These are phyloP conservation scores for Ophion obscuratus DNA, from an alignment of 2,888 invertebrate genomes.

Conservation along the genomic window DNA sequence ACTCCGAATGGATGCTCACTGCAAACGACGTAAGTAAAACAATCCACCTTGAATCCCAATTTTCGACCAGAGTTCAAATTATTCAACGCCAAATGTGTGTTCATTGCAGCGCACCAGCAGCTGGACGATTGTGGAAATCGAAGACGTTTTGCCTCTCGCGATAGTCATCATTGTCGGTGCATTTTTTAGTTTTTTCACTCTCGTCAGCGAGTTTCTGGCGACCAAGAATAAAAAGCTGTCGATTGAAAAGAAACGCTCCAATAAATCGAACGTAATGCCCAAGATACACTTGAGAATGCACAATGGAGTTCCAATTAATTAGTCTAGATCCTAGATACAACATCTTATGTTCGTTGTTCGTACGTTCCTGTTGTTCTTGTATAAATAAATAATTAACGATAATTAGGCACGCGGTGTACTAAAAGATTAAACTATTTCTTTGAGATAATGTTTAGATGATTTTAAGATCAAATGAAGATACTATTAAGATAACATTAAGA, in stretches of 20 bases:
- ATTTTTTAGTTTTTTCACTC: constrained; percentile 68
- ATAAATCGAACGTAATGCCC: constrained; percentile 15
- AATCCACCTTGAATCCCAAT: neutral
- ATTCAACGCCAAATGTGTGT: neutral
- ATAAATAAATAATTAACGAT: neutral
- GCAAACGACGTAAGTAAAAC: constrained; percentile 54
- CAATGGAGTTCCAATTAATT: constrained; percentile 40
- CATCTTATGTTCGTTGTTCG: neutral
- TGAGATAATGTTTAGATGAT: too few species aligned
- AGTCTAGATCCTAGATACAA: neutral
- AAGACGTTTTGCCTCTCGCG: constrained; percentile 77
- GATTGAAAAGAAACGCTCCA: neutral
- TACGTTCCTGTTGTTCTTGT: neutral
- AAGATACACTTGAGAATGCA: constrained; percentile 34
- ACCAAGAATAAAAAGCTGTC: constrained; percentile 21
- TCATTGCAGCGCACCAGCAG: constrained; percentile 61
- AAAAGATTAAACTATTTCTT: too few species aligned
- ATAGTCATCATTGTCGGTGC: constrained; percentile 72
- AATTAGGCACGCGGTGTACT: too few species aligned
- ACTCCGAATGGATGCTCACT: constrained; percentile 72
- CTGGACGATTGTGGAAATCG: constrained; percentile 78
- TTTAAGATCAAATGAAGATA: too few species aligned
- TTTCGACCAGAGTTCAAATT: neutral
- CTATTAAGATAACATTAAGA: too few species aligned
- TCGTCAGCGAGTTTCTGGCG: constrained; percentile 69